These are phyloP conservation scores for Empis stercorea DNA, from an alignment of 2,888 invertebrate species.

Conservation along the genomic window DNA sequence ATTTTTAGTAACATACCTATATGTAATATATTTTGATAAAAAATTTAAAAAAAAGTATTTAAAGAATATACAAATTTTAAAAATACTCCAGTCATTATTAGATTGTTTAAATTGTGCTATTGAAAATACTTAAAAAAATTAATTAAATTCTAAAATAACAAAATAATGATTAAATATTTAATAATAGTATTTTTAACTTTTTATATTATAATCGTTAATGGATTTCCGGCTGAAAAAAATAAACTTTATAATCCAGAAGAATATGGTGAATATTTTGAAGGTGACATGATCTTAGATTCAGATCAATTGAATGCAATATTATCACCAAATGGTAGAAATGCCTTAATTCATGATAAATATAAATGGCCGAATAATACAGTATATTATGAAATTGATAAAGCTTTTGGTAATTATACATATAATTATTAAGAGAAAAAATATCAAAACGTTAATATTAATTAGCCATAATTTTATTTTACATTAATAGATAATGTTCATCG, in stretches of 20 bases:
- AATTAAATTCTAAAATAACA: too few relatives aligned
- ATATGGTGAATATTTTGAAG: conserved; percentile 57
- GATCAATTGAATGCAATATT: conserved; percentile 12
- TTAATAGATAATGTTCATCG: conserved; percentile 38
- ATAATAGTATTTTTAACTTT: too few relatives aligned
- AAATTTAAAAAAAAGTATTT: too few relatives aligned
- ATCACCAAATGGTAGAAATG: conserved; percentile 38
- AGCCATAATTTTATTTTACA: too few relatives aligned
- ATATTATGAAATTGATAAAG: conserved; percentile 49
- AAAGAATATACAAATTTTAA: too few relatives aligned
- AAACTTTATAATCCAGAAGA: conserved; percentile 49
- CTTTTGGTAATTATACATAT: conserved; percentile 7
- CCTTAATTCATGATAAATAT: conserved; percentile 39
- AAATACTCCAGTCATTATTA: too few relatives aligned
- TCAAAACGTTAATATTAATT: background rate
- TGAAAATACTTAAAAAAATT: too few relatives aligned
- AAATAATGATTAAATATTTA: too few relatives aligned
- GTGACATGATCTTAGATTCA: conserved; percentile 55
- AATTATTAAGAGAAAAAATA: background rate
- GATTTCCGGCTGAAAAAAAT: background rate
- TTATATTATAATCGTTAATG: too few relatives aligned
- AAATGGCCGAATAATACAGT: conserved; percentile 54
- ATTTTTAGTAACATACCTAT: too few relatives aligned
- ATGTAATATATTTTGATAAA: too few relatives aligned
- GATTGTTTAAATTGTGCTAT: too few relatives aligned